Conservation (phyloP, 2,797 vertebrate species). For the Salmo trutta region DNA sequence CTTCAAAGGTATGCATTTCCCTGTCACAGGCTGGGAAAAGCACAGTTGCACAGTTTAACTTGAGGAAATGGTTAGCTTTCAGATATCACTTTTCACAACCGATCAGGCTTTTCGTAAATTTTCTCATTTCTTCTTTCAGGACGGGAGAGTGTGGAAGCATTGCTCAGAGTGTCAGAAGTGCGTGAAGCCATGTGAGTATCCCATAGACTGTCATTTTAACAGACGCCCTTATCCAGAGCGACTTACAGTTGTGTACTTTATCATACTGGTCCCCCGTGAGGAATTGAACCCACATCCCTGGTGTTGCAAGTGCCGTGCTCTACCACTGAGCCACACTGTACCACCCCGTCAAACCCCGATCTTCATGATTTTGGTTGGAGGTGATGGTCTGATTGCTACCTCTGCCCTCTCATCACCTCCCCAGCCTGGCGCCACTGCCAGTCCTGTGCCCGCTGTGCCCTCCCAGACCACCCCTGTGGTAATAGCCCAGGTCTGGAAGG, state of each 20-base stretch:
- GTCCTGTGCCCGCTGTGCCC: slow-evolving; percentile 79
- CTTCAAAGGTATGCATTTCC: slow-evolving; percentile 84
- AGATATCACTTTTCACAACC: no score
- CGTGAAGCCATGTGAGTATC: slow-evolving; percentile 91
- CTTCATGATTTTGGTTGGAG: not conserved
- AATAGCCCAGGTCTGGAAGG: slow-evolving; percentile 48
- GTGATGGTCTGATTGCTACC: not conserved
- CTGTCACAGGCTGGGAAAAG: not conserved
- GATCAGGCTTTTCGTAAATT: not conserved
- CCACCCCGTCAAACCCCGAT: not conserved
- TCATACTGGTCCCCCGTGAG: no score
- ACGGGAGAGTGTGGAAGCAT: slow-evolving; percentile 90
- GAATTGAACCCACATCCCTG: no score
- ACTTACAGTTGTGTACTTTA: no score
- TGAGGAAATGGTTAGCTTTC: not conserved
- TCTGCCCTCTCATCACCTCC: slow-evolving; percentile 9
- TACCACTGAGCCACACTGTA: no score
- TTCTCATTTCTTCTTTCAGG: slow-evolving; percentile 67
- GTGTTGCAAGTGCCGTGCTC: no score
- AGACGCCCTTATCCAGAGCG: no score
- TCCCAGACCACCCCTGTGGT: slow-evolving; percentile 82
- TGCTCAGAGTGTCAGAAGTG: slow-evolving; percentile 87
- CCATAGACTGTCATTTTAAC: not conserved
- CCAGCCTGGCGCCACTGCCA: slow-evolving; percentile 90
- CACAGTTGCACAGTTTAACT: not conserved